These are phyloP conservation scores for Trichacis sp. DNA, from an alignment of 2,888 invertebrate species.

Conservation along the genomic window DNA sequence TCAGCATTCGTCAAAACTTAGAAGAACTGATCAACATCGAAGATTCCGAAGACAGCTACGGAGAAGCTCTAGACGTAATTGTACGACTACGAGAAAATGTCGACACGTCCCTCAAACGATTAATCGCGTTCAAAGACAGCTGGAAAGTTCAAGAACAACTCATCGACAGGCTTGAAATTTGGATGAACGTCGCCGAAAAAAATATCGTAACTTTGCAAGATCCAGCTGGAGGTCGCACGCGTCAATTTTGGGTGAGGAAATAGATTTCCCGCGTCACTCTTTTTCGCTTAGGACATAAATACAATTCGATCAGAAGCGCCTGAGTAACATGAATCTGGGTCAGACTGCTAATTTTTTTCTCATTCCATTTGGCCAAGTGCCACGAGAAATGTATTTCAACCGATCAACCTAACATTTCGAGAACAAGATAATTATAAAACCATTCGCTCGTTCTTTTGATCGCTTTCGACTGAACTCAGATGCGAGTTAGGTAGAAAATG, in stretches of 20 bases:
- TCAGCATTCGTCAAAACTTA: slow-evolving; percentile 79
- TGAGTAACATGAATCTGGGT: slow-evolving; percentile 33
- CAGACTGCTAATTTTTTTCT: slow-evolving; percentile 30
- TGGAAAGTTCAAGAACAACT: slow-evolving; percentile 82
- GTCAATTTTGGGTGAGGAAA: slow-evolving; percentile 81
- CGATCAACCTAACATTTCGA: slow-evolving; percentile 27
- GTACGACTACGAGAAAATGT: slow-evolving; percentile 82
- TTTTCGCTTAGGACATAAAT: too few relatives aligned
- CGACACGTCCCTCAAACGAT: slow-evolving; percentile 77
- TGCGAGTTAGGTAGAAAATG: too few relatives aligned
- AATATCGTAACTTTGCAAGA: slow-evolving; percentile 77
- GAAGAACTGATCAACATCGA: slow-evolving; percentile 82
- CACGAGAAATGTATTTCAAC: slow-evolving; percentile 28
- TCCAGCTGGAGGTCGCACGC: slow-evolving; percentile 79
- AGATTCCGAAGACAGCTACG: slow-evolving; percentile 80
- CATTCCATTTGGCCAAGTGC: slow-evolving; percentile 37
- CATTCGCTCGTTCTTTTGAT: background rate
- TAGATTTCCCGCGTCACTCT: slow-evolving; percentile 15
- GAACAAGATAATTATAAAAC: slow-evolving; percentile 2
- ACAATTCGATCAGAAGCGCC: slow-evolving; percentile 27
- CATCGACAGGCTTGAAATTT: slow-evolving; percentile 80
- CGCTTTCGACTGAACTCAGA: background rate
- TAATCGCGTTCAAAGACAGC: slow-evolving; percentile 82
- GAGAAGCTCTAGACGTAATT: slow-evolving; percentile 79
- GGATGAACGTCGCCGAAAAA: slow-evolving; percentile 81